phyloP scores from a whole-genome alignment of 2,113 vertebrate species.

The Manacus vitellinus region DNA sequence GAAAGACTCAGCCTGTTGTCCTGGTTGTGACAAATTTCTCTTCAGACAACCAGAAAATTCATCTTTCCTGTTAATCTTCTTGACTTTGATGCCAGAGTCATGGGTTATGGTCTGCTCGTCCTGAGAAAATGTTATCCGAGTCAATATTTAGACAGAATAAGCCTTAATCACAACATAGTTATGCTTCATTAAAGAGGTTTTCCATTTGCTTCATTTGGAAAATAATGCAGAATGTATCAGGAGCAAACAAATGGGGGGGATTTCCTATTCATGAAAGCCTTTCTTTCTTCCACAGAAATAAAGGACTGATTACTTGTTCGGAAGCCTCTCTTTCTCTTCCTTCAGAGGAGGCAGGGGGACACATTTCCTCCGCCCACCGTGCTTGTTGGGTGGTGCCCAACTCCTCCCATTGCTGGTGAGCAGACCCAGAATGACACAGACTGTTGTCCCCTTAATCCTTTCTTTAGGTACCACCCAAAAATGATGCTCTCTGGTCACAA shows the following conservation, averaged over 20 bases:
- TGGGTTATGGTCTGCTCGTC: conserved; percentile 46
- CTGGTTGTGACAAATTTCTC: conserved; percentile 27
- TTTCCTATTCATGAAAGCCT: background rate
- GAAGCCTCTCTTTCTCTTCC: background rate
- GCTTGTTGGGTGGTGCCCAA: background rate
- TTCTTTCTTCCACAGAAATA: background rate
- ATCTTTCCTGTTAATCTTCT: conserved; percentile 66
- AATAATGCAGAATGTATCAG: conserved; percentile 36
- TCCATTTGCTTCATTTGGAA: conserved; percentile 53
- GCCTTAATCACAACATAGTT: conserved; percentile 66
- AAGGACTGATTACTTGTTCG: background rate
- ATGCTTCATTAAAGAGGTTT: conserved; percentile 77
- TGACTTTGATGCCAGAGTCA: conserved; percentile 58
- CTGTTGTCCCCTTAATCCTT: background rate
- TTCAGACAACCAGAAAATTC: conserved; percentile 58
- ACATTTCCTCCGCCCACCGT: accelerated
- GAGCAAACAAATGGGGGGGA: conserved; percentile 38
- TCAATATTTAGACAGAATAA: conserved; percentile 79
- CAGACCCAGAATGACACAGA: too few relatives aligned
- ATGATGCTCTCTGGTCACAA: background rate
- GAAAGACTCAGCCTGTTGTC: conserved; percentile 1
- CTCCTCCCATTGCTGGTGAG: background rate
- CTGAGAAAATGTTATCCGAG: conserved; percentile 68
- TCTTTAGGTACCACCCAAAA: background rate
- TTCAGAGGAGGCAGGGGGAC: background rate